Percentiles rank a stretch among this genome's conserved stretches.
These are phyloP conservation scores for Glyptemys insculpta DNA, from an alignment of 2,797 vertebrate species.

Conservation along the genomic window DNA sequence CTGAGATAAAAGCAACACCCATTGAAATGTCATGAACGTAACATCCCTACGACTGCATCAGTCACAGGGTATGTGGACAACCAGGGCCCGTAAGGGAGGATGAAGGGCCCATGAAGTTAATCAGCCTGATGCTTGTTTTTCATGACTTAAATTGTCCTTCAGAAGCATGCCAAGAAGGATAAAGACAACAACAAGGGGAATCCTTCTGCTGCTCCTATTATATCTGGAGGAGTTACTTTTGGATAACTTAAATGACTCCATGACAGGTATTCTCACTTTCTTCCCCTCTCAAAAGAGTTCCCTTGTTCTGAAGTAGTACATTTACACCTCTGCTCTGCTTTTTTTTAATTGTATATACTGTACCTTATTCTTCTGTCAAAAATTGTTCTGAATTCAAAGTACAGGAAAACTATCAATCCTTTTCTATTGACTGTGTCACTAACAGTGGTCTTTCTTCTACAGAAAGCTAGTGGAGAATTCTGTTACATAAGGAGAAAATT, in stretches of 20 bases:
- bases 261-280: background rate
- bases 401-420: background rate
- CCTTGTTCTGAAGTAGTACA: background rate
- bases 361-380: background rate
- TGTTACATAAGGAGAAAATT: conserved; percentile 5
- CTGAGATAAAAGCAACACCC: background rate
- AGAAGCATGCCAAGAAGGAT: background rate
- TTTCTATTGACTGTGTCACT: background rate
- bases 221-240: conserved; percentile 8
- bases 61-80: background rate
- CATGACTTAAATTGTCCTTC: background rate
- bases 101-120: background rate
- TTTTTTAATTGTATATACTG: background rate
- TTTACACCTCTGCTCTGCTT: background rate
- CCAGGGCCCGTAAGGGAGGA: background rate
- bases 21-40: background rate
- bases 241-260: background rate
- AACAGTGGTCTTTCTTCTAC: background rate
- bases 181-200: background rate
- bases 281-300: background rate
- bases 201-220: background rate
- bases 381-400: background rate
- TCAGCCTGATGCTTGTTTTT: background rate
- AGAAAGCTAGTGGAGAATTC: background rate
- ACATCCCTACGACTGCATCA: background rate